Conservation (phyloP, 2,888 invertebrate genomes). For the Dinocampus coccinellae region DNA sequence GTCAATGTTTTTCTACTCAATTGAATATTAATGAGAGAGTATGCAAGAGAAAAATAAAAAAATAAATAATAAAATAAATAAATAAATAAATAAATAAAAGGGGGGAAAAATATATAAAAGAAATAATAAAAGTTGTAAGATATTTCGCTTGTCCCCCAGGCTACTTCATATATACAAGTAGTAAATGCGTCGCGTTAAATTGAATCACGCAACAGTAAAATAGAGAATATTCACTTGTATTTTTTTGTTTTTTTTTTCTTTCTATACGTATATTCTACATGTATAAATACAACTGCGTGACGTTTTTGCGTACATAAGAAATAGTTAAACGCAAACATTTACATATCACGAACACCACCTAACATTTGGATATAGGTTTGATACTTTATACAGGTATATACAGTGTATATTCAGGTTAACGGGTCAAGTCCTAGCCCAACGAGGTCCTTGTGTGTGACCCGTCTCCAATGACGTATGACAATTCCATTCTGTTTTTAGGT, state of each 20-base stretch:
- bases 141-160: slow-evolving; percentile 13
- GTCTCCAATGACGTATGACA: slow-evolving; percentile 46
- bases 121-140: not conserved
- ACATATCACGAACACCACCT: no score
- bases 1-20: not conserved
- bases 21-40: not conserved
- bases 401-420: slow-evolving; percentile 40
- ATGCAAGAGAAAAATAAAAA: not conserved
- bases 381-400: slow-evolving; percentile 27
- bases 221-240: not conserved
- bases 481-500: slow-evolving; percentile 49
- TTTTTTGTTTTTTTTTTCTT: not conserved
- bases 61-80: no score
- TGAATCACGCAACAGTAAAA: slow-evolving; percentile 13
- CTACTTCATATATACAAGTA: not conserved
- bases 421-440: slow-evolving; percentile 37
- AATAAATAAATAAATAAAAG: not conserved
- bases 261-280: not conserved
- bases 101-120: not conserved
- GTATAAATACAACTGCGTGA: not conserved
- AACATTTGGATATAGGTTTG: no score
- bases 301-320: slow-evolving; percentile 4
- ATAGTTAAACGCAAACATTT: not conserved
- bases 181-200: not conserved
- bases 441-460: slow-evolving; percentile 2